Evolutionary conservation across 2,113 vertebrate genomes (phyloP), one percentile per base, ranked within the genome.

Genomic region (Motacilla alba): DNA sequence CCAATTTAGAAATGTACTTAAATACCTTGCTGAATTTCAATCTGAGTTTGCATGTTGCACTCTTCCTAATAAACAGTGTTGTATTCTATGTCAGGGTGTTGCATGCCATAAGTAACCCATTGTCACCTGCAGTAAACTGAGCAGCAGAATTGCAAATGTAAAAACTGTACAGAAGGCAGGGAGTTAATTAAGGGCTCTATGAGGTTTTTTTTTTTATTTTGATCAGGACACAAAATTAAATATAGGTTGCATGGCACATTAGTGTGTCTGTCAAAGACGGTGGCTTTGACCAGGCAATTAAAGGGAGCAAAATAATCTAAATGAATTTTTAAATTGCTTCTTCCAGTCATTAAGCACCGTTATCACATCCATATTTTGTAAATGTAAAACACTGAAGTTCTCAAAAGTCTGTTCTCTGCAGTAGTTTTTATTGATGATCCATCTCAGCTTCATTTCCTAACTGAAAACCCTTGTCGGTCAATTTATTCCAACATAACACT

Each of bases 401-500:
- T 97, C 83, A 94, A 96, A 97, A 97, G 83, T 94, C 95, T 96
- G 87, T 80, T 96, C 68, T 52, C 97, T 10, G 56, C 83, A 94
- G 94, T 86, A 83, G 75, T 91, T 98, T 97, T 98, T 98, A 98
- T 97, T 97, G 98, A 98, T 98, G 98, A 97, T 97, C 91, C 97
- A 95, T 97, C 93, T 97, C 95, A 97, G 97, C 90, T 97, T 98
- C 97, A 97, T 98, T 98, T 98, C 97, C 96, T 97, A 95, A 95
- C 97, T 97, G 96, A 97, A 97, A 98, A 97, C 96, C 74, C 93
- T 98, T 98, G 98, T 98, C 88, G 95, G 98, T 98, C 97, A 98
- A 98, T 98, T 98, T 98, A 98, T 98, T 98, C 94, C 95, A 97
- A 97, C 97, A 97, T 97, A 97, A 98, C 96, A 97, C 92, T 94